phyloP scores from a whole-genome alignment of 2,113 vertebrate genomes.

The Salvator merianae region DNA sequence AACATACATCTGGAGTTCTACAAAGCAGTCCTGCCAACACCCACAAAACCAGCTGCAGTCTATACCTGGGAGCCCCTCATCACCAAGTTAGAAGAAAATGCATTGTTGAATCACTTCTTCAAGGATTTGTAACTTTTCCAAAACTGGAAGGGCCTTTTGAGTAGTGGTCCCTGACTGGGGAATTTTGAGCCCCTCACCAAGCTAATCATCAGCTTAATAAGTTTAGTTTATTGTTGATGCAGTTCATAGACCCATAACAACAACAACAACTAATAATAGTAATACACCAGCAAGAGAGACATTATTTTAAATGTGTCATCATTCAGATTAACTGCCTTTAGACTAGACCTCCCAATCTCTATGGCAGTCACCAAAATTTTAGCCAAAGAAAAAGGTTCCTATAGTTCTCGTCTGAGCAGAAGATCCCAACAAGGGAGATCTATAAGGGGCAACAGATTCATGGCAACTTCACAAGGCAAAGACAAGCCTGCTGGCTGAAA shows the following conservation, averaged over 20 bases:
- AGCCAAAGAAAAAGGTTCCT: no score
- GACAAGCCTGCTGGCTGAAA: background rate
- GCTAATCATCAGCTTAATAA: background rate
- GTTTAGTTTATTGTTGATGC: no score
- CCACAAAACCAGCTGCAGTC: background rate
- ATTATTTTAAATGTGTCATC: no score
- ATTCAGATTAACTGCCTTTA: no score
- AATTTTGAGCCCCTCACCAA: background rate
- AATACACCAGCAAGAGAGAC: no score
- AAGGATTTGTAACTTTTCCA: background rate
- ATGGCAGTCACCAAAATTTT: no score
- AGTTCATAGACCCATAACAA: no score
- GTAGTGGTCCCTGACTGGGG: background rate
- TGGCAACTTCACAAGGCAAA: background rate
- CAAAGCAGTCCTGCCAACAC: background rate
- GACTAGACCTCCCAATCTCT: no score
- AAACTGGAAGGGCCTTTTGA: background rate
- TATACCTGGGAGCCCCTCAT: background rate
- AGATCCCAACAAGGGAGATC: no score
- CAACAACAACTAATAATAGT: no score
- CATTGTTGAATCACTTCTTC: no score
- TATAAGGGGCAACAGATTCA: background rate
- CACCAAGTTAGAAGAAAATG: background rate
- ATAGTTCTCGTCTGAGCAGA: no score
- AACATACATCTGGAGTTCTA: background rate